These are phyloP conservation scores for Zonitis immaculata DNA, from an alignment of 2,888 invertebrate species.

Conservation along the genomic window DNA sequence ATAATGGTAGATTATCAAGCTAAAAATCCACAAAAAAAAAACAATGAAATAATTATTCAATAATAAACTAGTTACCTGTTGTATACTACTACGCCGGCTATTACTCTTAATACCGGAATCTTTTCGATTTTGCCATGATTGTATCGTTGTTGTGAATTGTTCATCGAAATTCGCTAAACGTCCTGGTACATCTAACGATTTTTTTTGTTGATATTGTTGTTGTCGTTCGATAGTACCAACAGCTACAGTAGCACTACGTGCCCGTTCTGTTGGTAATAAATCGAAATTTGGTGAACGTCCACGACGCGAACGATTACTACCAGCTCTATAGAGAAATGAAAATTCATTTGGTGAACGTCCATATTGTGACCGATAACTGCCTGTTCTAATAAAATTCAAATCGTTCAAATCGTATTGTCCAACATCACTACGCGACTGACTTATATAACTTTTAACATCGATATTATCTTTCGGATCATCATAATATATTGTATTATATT, in stretches of 20 bases:
- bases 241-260: constrained; percentile 44
- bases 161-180: constrained; percentile 53
- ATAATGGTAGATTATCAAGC: constrained; percentile 16
- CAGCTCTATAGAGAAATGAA: constrained; percentile 45
- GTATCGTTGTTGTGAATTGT: constrained; percentile 66
- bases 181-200: constrained; percentile 46
- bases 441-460: constrained; percentile 67
- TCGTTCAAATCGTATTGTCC: constrained; percentile 46
- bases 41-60: neutral
- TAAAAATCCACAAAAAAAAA: constrained; percentile 5
- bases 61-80: constrained; percentile 66
- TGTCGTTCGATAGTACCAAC: constrained; percentile 47
- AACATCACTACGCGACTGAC: constrained; percentile 69
- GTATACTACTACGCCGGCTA: constrained; percentile 79
- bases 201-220: constrained; percentile 33
- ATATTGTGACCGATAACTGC: constrained; percentile 67
- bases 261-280: constrained; percentile 36
- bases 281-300: constrained; percentile 48
- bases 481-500: constrained; percentile 20
- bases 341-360: constrained; percentile 54
- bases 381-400: constrained; percentile 60
- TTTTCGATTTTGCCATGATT: constrained; percentile 77
- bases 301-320: constrained; percentile 49
- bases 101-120: constrained; percentile 85
- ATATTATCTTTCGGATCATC: constrained; percentile 55